phyloP scores from a whole-genome alignment of 2,113 vertebrate genomes.

The Ginglymostoma cirratum region DNA sequence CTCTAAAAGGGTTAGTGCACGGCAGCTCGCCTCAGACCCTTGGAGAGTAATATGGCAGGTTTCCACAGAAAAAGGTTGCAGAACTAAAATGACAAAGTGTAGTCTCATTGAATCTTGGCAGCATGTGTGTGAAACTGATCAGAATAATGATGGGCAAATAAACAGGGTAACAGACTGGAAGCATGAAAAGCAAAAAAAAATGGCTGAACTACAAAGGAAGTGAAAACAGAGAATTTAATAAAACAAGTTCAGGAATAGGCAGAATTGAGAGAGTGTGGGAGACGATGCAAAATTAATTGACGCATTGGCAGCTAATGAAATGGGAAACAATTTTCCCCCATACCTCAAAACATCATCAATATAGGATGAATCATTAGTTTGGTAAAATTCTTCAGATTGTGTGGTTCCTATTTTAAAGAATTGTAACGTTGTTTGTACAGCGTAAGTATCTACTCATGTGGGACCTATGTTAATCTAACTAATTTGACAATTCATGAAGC shows the following conservation, averaged over 20 bases:
- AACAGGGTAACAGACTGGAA: background rate
- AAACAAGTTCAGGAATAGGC: background rate
- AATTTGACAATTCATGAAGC: background rate
- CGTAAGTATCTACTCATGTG: background rate
- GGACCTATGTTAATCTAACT: background rate
- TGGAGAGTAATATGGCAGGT: background rate
- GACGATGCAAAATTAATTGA: background rate
- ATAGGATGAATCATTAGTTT: background rate
- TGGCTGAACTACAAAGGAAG: background rate
- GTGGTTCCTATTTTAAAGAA: background rate
- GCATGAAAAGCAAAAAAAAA: background rate
- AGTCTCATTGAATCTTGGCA: background rate
- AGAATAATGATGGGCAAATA: background rate
- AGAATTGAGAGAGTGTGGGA: background rate
- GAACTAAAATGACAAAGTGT: background rate
- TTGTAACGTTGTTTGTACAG: background rate
- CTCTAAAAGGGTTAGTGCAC: background rate
- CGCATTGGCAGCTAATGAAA: background rate
- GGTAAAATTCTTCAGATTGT: background rate
- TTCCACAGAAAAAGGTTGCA: background rate
- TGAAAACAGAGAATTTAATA: background rate
- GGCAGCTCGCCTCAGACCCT: slow-evolving; percentile 5
- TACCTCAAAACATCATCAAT: background rate
- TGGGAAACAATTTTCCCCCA: background rate
- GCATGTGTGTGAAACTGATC: background rate